Evolutionary conservation across 2,888 invertebrate genomes (phyloP).

Genomic region (Rhorus exstirpatorius): DNA sequence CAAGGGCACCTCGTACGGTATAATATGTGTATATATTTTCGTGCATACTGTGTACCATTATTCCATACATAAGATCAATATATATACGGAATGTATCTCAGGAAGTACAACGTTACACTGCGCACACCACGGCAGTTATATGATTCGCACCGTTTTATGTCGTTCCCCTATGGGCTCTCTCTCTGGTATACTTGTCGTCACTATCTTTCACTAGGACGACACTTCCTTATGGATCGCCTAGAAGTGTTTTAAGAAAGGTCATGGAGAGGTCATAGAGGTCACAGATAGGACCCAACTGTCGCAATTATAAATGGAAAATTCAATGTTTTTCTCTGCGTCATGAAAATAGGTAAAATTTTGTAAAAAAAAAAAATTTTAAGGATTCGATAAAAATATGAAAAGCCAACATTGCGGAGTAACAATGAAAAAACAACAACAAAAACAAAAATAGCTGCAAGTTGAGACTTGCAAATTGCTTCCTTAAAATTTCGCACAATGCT

Average conservation of each 20-base stretch:
- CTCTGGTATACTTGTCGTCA: not conserved
- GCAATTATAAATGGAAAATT: conserved; percentile 11
- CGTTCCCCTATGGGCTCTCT: conserved; percentile 7
- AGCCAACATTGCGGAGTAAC: no score
- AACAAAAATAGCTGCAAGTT: no score
- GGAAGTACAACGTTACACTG: conserved; percentile 35
- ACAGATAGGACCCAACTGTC: not conserved
- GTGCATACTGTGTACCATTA: conserved; percentile 13
- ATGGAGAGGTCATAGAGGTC: no score
- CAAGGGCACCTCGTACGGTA: conserved; percentile 77
- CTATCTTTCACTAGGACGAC: not conserved
- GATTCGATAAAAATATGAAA: no score
- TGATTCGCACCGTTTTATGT: conserved; percentile 54
- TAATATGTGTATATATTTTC: conserved; percentile 20
- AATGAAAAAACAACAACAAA: no score
- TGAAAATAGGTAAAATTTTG: conserved; percentile 22
- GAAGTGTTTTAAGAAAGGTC: conserved; percentile 13
- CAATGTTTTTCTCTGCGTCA: not conserved
- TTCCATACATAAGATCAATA: conserved; percentile 18
- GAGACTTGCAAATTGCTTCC: no score
- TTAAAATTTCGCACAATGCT: no score
- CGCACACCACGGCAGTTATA: conserved; percentile 7
- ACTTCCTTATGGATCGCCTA: not conserved
- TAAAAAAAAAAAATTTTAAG: no score
- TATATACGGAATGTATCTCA: conserved; percentile 11